Evolutionary conservation across 2,797 vertebrate species (phyloP).

Genomic region (Pelochelys cantorii): DNA sequence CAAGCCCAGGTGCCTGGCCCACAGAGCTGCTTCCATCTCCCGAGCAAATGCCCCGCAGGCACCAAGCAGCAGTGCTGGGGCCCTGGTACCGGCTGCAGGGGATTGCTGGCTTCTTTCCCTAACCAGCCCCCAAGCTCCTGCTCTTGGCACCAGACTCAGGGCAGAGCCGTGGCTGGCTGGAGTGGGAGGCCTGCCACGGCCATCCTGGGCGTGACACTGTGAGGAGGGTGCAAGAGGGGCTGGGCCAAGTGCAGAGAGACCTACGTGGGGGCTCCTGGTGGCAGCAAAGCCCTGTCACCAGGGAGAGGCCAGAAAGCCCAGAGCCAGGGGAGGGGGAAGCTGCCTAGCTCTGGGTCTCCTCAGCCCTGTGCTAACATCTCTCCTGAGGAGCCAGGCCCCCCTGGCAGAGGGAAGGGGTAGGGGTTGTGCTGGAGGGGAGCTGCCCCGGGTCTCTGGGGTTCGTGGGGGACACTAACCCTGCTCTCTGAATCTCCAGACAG

Average conservation of each 20-base stretch:
- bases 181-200: background rate
- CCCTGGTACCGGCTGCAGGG: background rate
- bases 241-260: background rate
- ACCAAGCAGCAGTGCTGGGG: background rate
- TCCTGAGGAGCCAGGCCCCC: background rate
- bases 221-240: no score
- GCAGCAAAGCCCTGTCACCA: background rate
- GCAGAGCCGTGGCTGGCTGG: background rate
- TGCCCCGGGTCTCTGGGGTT: background rate
- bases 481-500: slow-evolving; percentile 47
- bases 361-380: background rate
- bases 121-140: background rate
- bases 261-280: background rate
- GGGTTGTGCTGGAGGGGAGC: background rate
- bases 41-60: background rate
- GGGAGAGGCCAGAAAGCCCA: background rate
- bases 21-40: background rate
- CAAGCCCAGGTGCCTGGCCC: background rate
- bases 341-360: background rate
- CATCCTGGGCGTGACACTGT: background rate
- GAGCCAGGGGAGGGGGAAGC: background rate
- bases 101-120: background rate
- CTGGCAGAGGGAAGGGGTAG: background rate
- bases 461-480: accelerated
- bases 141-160: no score